These are phyloP conservation scores for Pelosia muscerda DNA, from an alignment of 2,888 invertebrate genomes.

Conservation along the genomic window DNA sequence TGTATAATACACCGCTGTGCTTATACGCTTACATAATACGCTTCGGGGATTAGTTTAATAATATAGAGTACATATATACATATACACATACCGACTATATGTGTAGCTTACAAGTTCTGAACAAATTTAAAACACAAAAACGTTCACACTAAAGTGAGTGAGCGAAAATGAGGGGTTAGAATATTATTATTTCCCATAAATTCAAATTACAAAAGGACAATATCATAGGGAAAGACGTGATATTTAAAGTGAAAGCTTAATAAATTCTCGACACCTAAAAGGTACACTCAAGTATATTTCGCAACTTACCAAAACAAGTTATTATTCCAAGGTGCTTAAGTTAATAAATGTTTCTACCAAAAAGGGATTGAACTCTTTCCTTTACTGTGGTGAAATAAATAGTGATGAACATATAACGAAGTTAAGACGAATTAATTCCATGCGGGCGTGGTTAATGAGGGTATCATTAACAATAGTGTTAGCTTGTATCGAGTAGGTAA, in stretches of 20 bases:
- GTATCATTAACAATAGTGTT: background rate
- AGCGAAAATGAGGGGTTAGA: too few species aligned
- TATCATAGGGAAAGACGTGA: background rate
- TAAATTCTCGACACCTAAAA: constrained; percentile 1
- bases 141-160: too few species aligned
- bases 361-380: constrained; percentile 38
- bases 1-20: too few species aligned
- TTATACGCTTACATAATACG: too few species aligned
- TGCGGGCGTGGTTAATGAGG: constrained; percentile 11
- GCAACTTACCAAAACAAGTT: too few species aligned
- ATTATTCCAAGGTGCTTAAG: background rate
- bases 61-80: too few species aligned
- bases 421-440: constrained; percentile 25
- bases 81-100: too few species aligned
- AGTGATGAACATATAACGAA: too few species aligned
- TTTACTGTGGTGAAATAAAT: constrained; percentile 41
- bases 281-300: background rate
- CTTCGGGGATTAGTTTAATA: too few species aligned
- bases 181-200: background rate
- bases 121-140: too few species aligned
- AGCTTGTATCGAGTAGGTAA: too few species aligned
- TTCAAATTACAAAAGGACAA: background rate
- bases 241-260: constrained; percentile 4
- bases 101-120: too few species aligned
- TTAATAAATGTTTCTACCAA: constrained; percentile 29